Conservation (phyloP, 2,888 invertebrate genomes). For the Diarsia rubi region DNA sequence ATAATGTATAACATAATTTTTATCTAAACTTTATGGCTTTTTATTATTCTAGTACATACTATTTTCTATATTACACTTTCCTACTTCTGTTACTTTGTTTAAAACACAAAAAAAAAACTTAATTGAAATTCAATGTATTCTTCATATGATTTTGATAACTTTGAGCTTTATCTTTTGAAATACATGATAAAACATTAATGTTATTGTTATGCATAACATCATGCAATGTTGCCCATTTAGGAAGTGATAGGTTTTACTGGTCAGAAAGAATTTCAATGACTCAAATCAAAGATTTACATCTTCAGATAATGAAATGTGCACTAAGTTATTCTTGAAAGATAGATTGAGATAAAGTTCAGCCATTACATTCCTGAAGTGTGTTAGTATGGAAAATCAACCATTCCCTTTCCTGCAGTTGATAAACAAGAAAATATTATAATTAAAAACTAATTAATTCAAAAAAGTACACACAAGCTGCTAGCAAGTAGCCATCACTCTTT, state of each 20-base stretch:
- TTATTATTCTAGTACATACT: not conserved
- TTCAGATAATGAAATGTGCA: slow-evolving; percentile 22
- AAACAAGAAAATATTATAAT: not conserved
- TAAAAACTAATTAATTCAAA: not conserved
- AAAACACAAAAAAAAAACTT: not conserved
- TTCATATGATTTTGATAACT: slow-evolving; percentile 27
- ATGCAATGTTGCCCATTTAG: slow-evolving; percentile 29
- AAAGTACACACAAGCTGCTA: not conserved
- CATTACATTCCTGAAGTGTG: slow-evolving; percentile 22
- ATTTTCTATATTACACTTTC: not conserved
- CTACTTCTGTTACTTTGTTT: not conserved
- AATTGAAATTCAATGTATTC: slow-evolving; percentile 17
- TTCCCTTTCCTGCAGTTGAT: not conserved
- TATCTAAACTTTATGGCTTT: not conserved
- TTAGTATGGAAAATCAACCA: slow-evolving; percentile 21
- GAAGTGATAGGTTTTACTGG: slow-evolving; percentile 2
- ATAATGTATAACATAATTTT: slow-evolving; percentile 1
- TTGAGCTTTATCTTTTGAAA: slow-evolving; percentile 28
- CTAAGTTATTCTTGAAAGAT: slow-evolving; percentile 25
- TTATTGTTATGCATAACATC: slow-evolving; percentile 8
- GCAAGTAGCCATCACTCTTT: not conserved
- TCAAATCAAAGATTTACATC: slow-evolving; percentile 1
- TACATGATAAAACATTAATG: slow-evolving; percentile 31
- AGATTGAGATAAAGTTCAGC: slow-evolving; percentile 19
- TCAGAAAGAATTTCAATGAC: not conserved